phyloP scores from a whole-genome alignment of 2,113 vertebrate species.

The Laticauda laticaudata region DNA sequence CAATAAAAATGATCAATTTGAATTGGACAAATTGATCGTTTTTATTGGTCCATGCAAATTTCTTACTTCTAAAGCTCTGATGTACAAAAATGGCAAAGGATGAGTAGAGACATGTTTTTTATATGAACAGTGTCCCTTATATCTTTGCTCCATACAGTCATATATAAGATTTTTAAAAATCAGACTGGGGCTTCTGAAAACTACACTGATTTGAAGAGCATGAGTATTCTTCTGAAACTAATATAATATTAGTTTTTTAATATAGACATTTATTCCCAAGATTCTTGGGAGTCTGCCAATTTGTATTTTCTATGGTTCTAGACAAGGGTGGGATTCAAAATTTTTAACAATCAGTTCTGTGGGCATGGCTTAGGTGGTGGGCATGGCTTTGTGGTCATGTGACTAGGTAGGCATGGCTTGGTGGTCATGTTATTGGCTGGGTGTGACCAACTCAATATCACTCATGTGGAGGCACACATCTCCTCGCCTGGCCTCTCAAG shows the following conservation, averaged over 20 bases:
- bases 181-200: background rate
- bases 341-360: no score
- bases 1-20: background rate
- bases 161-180: background rate
- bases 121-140: background rate
- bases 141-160: background rate
- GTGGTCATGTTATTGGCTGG: no score
- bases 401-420: no score
- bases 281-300: background rate
- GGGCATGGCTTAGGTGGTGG: no score
- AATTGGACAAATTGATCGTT: background rate
- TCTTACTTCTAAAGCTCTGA: background rate
- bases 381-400: no score
- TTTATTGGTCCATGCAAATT: background rate
- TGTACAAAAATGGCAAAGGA: no score
- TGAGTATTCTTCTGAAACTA: background rate
- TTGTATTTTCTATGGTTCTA: background rate
- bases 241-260: background rate
- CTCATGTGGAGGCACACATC: no score
- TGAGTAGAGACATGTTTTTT: background rate
- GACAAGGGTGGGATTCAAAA: no score
- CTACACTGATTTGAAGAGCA: background rate
- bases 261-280: background rate
- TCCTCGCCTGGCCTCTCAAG: no score
- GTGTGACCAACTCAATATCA: no score